Evolutionary conservation across 2,888 invertebrate species (phyloP).

Genomic region (Eilema sororculum): DNA sequence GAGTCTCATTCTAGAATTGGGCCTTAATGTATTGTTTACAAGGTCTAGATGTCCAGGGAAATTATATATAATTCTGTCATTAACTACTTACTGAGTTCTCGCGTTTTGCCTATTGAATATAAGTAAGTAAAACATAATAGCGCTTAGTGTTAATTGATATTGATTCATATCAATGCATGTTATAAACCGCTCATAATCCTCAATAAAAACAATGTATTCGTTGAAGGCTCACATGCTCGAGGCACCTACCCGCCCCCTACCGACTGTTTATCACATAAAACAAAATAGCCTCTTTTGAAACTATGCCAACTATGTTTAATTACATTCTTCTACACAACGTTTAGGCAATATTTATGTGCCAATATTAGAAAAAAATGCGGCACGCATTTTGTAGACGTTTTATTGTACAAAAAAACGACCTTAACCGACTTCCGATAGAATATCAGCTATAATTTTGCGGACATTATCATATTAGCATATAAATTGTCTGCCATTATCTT

Average conservation of each 20-base stretch:
- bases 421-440: constrained; percentile 58
- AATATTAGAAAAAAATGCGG: constrained; percentile 36
- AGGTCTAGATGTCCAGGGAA: too few relatives aligned
- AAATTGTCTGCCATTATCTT: constrained; percentile 59
- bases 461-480: constrained; percentile 59
- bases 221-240: constrained; percentile 16
- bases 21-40: too few relatives aligned
- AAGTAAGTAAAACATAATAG: too few relatives aligned
- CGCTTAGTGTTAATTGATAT: too few relatives aligned
- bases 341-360: constrained; percentile 51
- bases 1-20: too few relatives aligned
- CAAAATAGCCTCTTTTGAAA: constrained; percentile 42
- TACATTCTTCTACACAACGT: constrained; percentile 39
- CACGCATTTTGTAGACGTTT: constrained; percentile 29
- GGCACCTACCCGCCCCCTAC: constrained; percentile 32
- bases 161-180: background rate
- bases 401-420: constrained; percentile 48
- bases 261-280: constrained; percentile 20
- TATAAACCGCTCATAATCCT: background rate
- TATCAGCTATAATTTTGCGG: constrained; percentile 58
- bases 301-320: constrained; percentile 43
- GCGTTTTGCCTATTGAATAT: too few relatives aligned
- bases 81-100: too few relatives aligned
- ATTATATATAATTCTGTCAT: too few relatives aligned
- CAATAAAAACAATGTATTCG: constrained; percentile 8